Evolutionary conservation across 2,113 vertebrate genomes (phyloP), one percentile per base, ranked within the genome.

Genomic region (Paratilapia polleni): DNA sequence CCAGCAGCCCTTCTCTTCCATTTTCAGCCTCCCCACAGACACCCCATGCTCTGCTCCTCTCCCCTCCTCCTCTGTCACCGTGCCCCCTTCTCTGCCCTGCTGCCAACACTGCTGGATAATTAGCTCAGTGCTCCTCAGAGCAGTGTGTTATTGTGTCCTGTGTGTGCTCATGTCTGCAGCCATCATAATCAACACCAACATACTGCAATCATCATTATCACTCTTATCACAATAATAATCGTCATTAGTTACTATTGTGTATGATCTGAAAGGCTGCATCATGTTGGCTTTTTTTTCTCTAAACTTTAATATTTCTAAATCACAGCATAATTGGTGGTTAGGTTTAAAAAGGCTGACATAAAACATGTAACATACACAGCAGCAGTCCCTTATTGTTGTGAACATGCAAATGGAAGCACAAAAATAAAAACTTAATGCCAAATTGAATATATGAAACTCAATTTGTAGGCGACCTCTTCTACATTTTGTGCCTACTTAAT

Each of bases 21-120:
- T n/a, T n/a, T n/a, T n/a, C n/a, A n/a, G 38, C 19, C 64, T 81
- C 36, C 68, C 68, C 61, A 36, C 26, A 41, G 54, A 26, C 38
- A 4, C 28, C 24, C 12, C 24, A n/a, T 1, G 28, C n/a, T 11
- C 3, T 3, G 19, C 43, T n/a, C n/a, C 58, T 49, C 58, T 31
- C 52, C 60, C 34, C 38, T 3, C 31, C 20, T 61, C 57, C 54
- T 80, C 60, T 11, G n/a, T 38, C 86, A 82, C 74, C 79, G 57
- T 68, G 57, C 77, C 61, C 81, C 77, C 78, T n/a, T 78, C 75
- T 58, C 52, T 62, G 77, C 80, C 59, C 80, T 19, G 82, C 78
- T 89, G 85, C 80, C 77, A 86, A 52, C 73, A 36, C 43, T 38
- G n/a, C 73, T 74, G 36, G 83, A 63, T 91, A 90, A 93, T 93